Base-by-base conservation (phyloP, 2,888 invertebrate species). In the Drosophila meridionalis region DNA sequence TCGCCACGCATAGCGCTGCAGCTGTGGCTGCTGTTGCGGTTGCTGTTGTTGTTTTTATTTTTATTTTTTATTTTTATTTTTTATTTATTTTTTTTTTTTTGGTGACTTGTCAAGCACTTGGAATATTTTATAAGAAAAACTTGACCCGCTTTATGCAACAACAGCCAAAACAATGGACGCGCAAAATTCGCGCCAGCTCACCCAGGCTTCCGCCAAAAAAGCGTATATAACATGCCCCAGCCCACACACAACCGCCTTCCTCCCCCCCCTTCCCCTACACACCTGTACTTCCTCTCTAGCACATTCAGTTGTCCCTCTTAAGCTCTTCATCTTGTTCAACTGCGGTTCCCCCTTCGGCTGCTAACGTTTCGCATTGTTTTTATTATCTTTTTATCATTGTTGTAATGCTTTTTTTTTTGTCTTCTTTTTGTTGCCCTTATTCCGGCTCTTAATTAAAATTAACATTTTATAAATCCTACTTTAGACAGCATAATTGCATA, bases 61-160 rank as follows among this genome's bases (percentile, higher is more conserved):
- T 38, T 50, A 48, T 62, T 55, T 30, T 57, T 69, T n/a, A n/a
- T 30, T 62, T 75, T 43, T 40, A 68, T 36, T 53, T 55, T 52
- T 28, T n/a, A n/a, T n/a, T 69, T 64, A 43, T 42, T 58, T 52
- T 30, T 62, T 53, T 72, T 52, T 52, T 34, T 52, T 85, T 57
- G 68, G 69, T 58, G 83, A 71, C 81, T 77, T 76, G 73, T 69
- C 79, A 68, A 61, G 74, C 79, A 72, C 87, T 89, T 72, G 89
- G 87, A 89, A 87, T 87, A 83, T 89, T 90, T 87, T 89, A 89
- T 86, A 89, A 87, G 78, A 87, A 89, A 77, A 87, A 90, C 87
- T 87, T 87, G 87, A 87, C 90, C 87, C 73, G 89, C 81, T 90
- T 87, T 90, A 64, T 65, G 57, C 68, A 73, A 67, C 52, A 32